A percentile compares a stretch with the other conserved stretches of the same genome.
Conservation (phyloP, 2,888 invertebrate genomes). For the Caenorhabditis drosophilae region DNA sequence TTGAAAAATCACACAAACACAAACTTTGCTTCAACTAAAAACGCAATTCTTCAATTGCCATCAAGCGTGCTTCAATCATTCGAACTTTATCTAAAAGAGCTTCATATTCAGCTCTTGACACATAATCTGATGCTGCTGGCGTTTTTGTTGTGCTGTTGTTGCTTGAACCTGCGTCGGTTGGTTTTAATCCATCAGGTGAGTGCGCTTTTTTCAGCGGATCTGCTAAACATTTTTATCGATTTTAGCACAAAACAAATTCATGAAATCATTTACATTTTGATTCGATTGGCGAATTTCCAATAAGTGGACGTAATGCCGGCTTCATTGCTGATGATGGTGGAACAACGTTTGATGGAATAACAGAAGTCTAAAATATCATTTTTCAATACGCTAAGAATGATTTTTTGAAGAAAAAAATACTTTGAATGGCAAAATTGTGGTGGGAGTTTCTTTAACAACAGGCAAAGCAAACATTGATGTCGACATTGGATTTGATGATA, state of each 20-base stretch:
- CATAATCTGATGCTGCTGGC: slow-evolving; percentile 15
- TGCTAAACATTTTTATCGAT: background rate
- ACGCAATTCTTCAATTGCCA: background rate
- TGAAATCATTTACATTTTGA: no score
- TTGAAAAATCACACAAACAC: background rate
- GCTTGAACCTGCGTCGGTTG: background rate
- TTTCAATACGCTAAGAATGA: background rate
- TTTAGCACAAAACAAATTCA: no score
- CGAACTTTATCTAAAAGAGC: slow-evolving; percentile 24
- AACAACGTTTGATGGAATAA: slow-evolving; percentile 8
- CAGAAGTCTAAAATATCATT: background rate
- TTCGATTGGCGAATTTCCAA: no score
- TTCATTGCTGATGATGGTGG: slow-evolving; percentile 31
- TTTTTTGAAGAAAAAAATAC: background rate
- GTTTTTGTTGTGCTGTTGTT: background rate
- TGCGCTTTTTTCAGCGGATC: background rate
- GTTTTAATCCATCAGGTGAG: background rate
- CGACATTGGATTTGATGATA: slow-evolving; percentile 21
- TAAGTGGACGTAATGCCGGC: slow-evolving; percentile 26
- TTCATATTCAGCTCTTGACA: slow-evolving; percentile 33
- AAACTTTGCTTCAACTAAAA: background rate
- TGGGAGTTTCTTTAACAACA: slow-evolving; percentile 10
- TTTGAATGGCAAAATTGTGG: slow-evolving; percentile 19
- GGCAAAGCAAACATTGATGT: slow-evolving; percentile 33
- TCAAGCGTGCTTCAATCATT: slow-evolving; percentile 22